Evolutionary conservation across 2,113 vertebrate genomes (phyloP), one percentile per base, ranked within the genome.

Genomic region (Labeo catla): DNA sequence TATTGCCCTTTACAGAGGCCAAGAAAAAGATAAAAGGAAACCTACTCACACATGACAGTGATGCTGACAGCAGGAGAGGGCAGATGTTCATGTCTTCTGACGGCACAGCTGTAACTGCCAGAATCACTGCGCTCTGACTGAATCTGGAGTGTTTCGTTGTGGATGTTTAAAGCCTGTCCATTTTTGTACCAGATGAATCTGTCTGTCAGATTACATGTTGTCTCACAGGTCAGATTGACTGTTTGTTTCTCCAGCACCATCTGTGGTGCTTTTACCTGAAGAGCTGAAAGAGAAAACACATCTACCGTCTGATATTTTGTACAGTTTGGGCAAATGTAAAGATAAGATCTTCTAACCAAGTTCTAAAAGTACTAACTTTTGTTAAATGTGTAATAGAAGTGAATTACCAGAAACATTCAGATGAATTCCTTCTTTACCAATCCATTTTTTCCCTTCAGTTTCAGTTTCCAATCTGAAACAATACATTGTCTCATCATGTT

Each of bases 371-470:
- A 39, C 39, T 39, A 39, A 5, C 28, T 28, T 28, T 28, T 28
- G 28, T 28, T 28, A 28, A 28, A 28, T 28, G 28, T 28, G 28
- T 28, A 28, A 28, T 28, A 28, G 21, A 85, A 63, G 34, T 76
- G 61, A 49, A 28, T 87, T 77, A 65, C 45, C 70, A 59, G 72
- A 76, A 76, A 76, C 72, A 0, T 15, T 0, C 0, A 72, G 68
- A 0, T 72, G 5, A 49, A 76, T 28, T 76, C 45, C 72, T 76
- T 0, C 0, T 1, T 76, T 0, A 28, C 72, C 45, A 23, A 8
- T 2, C 72, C 45, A 76, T 49, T 1, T 49, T 4, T 39, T 0
- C 23, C 0, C 0, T 1, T 15, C 12, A 49, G 10, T 49, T 12
- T 2, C 0, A n/a, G 43, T 76, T 49, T 23, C 2, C 0, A 50